Evolutionary conservation across 2,888 invertebrate species (phyloP).

Genomic region (Tanytarsus gracilentus): DNA sequence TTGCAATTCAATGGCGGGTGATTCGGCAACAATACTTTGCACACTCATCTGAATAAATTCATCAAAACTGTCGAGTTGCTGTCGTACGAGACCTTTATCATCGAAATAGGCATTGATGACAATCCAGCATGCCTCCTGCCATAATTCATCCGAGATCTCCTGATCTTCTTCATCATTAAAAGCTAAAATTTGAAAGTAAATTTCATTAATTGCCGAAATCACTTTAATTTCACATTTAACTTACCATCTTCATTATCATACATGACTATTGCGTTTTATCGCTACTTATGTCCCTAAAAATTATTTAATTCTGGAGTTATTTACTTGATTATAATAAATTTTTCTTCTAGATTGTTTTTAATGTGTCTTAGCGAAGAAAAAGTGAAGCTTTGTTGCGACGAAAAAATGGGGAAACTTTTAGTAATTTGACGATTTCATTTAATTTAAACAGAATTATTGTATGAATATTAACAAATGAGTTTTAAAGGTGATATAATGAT

Average conservation of each 20-base stretch:
- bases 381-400: too few species aligned
- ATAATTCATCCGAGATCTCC: conserved; percentile 94
- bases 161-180: conserved; percentile 74
- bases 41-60: conserved; percentile 99
- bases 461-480: too few species aligned
- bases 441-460: too few species aligned
- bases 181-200: conserved; percentile 6
- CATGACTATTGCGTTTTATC: too few species aligned
- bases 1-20: conserved; percentile 92
- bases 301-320: too few species aligned
- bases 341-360: too few species aligned
- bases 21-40: conserved; percentile 98
- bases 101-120: conserved; percentile 99
- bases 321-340: too few species aligned
- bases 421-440: too few species aligned
- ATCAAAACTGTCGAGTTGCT: conserved; percentile 98
- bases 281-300: too few species aligned
- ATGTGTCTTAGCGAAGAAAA: too few species aligned
- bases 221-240: background rate
- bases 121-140: conserved; percentile 99
- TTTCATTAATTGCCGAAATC: background rate
- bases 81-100: conserved; percentile 97
- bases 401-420: too few species aligned
- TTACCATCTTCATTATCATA: conserved; percentile 29
- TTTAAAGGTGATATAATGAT: too few species aligned